These are phyloP conservation scores for Myotis vivesi DNA, from an alignment of 2,797 vertebrate species.

Conservation along the genomic window DNA sequence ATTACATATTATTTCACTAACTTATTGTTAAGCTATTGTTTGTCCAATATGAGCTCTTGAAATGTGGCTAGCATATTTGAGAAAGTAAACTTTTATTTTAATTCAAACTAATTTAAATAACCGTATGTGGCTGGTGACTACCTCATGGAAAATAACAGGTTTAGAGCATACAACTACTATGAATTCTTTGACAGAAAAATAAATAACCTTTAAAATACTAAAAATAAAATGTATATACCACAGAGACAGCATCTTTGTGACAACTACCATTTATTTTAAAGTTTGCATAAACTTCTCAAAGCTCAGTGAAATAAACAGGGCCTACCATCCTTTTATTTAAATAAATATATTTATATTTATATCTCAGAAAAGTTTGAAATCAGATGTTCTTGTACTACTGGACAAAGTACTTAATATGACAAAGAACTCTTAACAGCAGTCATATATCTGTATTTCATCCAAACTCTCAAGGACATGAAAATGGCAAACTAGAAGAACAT, in stretches of 20 bases:
- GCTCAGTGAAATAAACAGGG: background rate
- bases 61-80: background rate
- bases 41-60: background rate
- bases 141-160: background rate
- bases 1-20: background rate
- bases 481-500: background rate
- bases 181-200: background rate
- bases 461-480: background rate
- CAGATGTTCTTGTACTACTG: background rate
- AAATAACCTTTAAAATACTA: background rate
- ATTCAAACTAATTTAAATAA: background rate
- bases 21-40: background rate
- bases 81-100: background rate
- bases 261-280: background rate
- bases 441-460: background rate
- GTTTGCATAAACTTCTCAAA: background rate
- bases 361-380: background rate
- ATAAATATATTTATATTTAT: background rate
- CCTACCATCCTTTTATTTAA: background rate
- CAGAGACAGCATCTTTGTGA: background rate
- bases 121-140: background rate
- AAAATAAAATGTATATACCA: background rate
- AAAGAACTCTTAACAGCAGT: background rate
- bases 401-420: background rate
- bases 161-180: background rate